Evolutionary conservation across 2,797 vertebrate species (phyloP), one percentile per base, ranked within the genome.

Genomic region (Thamnophis elegans): DNA sequence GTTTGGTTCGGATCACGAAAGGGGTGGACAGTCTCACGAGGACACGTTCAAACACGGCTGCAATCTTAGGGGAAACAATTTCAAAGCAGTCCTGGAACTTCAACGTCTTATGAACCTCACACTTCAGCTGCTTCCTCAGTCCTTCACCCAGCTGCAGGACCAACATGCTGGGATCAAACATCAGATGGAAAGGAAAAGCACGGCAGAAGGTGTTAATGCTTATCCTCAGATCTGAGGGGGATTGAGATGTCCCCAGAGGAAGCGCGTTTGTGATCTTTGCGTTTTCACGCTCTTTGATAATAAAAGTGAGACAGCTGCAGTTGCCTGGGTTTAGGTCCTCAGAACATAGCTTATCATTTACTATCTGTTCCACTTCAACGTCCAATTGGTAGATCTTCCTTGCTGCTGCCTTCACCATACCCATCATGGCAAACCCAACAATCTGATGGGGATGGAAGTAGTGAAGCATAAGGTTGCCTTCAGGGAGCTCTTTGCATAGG

Each of bases 141-240:
- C 99, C 99, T 97, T 99, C 99, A 32, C 99, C 99, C 20, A 99
- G 98, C 97, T 99, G 99, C 91, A 99, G 97, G 53, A 99, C 94
- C 73, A 98, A 96, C 99, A 99, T 99, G 95, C 96, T 98, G 90
- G 98, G 97, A 92, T 99, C 99, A 95, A 99, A 98, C 97, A 99
- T 99, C 90, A 99, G 95, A 94, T 99, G 99, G 97, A 99, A 99
- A 0, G 99, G 99, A 94, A 99, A 99, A 89, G 99, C 99, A 96
- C 99, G 97, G 97, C 99, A 99, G 97, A 99, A 99, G 3, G 99
- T 99, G 95, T 96, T 99, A 98, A 99, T 98, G 96, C 98, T 98
- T 54, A 99, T 99, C 95, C 98, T 97, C 95, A 99, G 98, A 96
- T 99, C 99, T 6, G 97, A 97, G 1, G 99, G 98, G 55, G 98